A percentile compares a stretch with the other conserved stretches of the same genome.
Evolutionary conservation across 1,140 invertebrate species (phyloP).

Genomic region (Aphelinus certus): DNA sequence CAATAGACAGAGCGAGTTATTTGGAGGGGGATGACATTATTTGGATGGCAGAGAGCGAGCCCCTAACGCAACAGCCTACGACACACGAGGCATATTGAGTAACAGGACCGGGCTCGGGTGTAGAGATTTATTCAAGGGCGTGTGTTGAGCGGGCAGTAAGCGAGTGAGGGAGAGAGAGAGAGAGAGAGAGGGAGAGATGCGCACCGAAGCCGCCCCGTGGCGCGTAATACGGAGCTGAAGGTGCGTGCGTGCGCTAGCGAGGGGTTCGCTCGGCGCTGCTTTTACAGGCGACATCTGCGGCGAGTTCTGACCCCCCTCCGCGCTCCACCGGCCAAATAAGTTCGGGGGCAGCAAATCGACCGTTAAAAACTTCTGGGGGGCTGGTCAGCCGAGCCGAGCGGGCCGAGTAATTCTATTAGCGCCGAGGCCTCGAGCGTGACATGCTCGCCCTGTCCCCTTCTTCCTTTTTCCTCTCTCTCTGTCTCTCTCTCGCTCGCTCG

Average conservation of each 20-base stretch:
- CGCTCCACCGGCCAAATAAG: conserved; percentile 20
- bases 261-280: conserved; percentile 41
- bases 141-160: conserved; percentile 51
- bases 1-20: too few species aligned
- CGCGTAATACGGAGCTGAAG: conserved; percentile 27
- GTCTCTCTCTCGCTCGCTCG: background rate
- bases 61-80: too few species aligned
- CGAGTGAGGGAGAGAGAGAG: too few species aligned
- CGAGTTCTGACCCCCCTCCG: conserved; percentile 61
- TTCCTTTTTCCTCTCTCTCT: conserved; percentile 6
- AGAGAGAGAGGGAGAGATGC: background rate
- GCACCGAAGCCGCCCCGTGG: background rate
- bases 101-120: too few species aligned
- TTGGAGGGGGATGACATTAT: too few species aligned
- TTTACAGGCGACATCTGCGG: conserved; percentile 64
- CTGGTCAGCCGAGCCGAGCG: conserved; percentile 14
- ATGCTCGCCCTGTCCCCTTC: background rate
- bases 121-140: conserved; percentile 64
- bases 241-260: conserved; percentile 31
- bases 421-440: conserved; percentile 13
- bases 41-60: too few species aligned
- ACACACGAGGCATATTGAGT: too few species aligned
- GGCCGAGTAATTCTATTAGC: conserved; percentile 62
- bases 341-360: conserved; percentile 57
- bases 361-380: conserved; percentile 61